phyloP scores from a whole-genome alignment of 2,888 invertebrate genomes.

The Dysmachus trigonus region DNA sequence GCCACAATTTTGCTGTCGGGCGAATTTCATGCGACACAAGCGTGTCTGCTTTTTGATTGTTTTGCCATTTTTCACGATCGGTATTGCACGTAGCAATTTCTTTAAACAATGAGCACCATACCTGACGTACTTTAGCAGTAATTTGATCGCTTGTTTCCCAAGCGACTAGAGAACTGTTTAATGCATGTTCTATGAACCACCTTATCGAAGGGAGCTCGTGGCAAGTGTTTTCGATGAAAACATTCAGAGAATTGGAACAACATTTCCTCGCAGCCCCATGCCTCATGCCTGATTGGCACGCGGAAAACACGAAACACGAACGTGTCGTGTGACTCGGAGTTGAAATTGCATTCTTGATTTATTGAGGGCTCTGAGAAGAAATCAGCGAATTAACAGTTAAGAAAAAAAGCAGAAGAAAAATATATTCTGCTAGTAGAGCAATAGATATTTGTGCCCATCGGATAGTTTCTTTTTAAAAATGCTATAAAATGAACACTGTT shows the following conservation, averaged over 20 bases:
- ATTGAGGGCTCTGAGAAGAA: background rate
- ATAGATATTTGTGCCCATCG: too few species aligned
- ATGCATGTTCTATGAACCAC: background rate
- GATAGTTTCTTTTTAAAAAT: too few species aligned
- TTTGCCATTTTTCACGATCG: background rate
- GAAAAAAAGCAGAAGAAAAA: background rate
- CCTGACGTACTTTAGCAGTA: background rate
- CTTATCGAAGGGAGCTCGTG: background rate
- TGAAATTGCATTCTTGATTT: background rate
- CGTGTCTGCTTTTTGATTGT: background rate
- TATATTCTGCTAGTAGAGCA: background rate
- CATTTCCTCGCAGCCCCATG: background rate
- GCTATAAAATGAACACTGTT: too few species aligned
- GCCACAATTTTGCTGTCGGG: background rate
- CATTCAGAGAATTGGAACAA: background rate
- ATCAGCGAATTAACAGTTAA: background rate
- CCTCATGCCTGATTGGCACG: background rate
- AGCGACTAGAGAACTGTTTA: background rate
- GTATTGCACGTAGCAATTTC: background rate
- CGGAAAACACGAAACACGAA: background rate
- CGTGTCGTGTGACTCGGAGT: background rate
- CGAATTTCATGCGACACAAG: slow-evolving; percentile 6
- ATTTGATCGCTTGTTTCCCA: background rate
- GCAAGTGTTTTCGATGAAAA: background rate
- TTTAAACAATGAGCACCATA: background rate